phyloP scores from a whole-genome alignment of 2,888 invertebrate genomes.

The Drosophila mayaguana region DNA sequence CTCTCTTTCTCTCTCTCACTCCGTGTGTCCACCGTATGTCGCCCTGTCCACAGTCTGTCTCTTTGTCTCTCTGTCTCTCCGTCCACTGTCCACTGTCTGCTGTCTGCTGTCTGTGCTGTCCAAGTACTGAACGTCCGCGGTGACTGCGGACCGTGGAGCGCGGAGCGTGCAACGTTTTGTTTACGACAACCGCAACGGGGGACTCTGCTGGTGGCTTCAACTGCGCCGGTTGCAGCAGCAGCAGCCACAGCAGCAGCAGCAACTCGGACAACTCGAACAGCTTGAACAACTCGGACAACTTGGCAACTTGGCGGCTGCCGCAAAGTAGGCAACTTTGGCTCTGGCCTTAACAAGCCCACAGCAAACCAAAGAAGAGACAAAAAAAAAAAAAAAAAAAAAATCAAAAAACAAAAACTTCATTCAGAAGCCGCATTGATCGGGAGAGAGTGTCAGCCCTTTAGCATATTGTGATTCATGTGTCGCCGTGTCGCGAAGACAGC shows the following conservation, averaged over 20 bases:
- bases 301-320: slow-evolving; percentile 50
- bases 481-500: slow-evolving; percentile 69
- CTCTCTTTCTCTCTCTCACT: slow-evolving; percentile 9
- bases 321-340: slow-evolving; percentile 78
- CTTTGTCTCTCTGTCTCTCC: slow-evolving; percentile 19
- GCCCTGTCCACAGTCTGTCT: slow-evolving; percentile 4
- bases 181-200: slow-evolving; percentile 74
- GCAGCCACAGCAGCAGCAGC: slow-evolving; percentile 9
- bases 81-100: slow-evolving; percentile 46
- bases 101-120: slow-evolving; percentile 64
- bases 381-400: slow-evolving; percentile 1
- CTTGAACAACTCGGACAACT: slow-evolving; percentile 26
- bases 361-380: neutral
- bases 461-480: slow-evolving; percentile 83
- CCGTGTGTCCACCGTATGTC: slow-evolving; percentile 26
- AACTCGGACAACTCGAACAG: slow-evolving; percentile 20
- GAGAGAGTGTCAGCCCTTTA: slow-evolving; percentile 84
- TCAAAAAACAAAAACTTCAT: slow-evolving; percentile 65
- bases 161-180: slow-evolving; percentile 70
- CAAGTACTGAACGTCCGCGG: slow-evolving; percentile 70
- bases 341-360: slow-evolving; percentile 61
- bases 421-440: slow-evolving; percentile 82
- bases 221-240: slow-evolving; percentile 37
- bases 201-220: slow-evolving; percentile 59
- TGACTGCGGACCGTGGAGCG: slow-evolving; percentile 33